These are phyloP conservation scores for Trachelus tabidus DNA, from an alignment of 2,888 invertebrate genomes.

Conservation along the genomic window DNA sequence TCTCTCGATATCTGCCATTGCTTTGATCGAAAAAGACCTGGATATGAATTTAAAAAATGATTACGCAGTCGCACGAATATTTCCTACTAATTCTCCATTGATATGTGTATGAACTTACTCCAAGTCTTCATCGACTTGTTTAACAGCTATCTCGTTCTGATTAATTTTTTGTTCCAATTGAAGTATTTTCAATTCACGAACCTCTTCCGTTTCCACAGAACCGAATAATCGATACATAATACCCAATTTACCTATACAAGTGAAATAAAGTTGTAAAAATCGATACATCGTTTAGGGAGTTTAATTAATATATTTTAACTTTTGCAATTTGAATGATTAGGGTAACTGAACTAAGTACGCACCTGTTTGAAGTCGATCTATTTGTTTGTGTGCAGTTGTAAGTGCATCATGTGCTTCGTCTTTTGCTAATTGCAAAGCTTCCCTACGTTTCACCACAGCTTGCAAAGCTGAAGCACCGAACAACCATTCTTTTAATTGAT, in stretches of 20 bases:
- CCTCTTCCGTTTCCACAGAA: conserved; percentile 81
- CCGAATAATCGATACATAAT: conserved; percentile 81
- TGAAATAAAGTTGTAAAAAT: neutral
- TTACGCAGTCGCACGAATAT: conserved; percentile 5
- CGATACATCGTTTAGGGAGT: neutral
- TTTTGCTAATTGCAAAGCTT: conserved; percentile 77
- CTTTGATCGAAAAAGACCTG: conserved; percentile 78
- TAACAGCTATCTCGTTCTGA: conserved; percentile 71
- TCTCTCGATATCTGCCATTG: conserved; percentile 75
- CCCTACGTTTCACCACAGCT: conserved; percentile 79
- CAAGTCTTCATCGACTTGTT: conserved; percentile 71
- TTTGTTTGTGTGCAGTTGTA: conserved; percentile 65
- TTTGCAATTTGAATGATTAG: neutral
- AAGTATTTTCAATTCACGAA: conserved; percentile 76
- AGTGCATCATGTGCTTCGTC: conserved; percentile 79
- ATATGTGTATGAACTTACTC: conserved; percentile 67
- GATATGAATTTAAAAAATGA: conserved; percentile 41
- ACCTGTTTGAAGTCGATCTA: conserved; percentile 68
- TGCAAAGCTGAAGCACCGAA: conserved; percentile 82
- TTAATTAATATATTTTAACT: neutral
- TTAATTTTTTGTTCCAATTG: conserved; percentile 76
- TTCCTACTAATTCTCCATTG: conserved; percentile 2
- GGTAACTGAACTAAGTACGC: conserved; percentile 5
- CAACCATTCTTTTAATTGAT: conserved; percentile 86
- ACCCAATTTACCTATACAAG: conserved; percentile 72